Percentiles rank a stretch among this genome's conserved stretches.
phyloP scores from a whole-genome alignment of 1,140 invertebrate species.

The Pteromalus puparum region DNA sequence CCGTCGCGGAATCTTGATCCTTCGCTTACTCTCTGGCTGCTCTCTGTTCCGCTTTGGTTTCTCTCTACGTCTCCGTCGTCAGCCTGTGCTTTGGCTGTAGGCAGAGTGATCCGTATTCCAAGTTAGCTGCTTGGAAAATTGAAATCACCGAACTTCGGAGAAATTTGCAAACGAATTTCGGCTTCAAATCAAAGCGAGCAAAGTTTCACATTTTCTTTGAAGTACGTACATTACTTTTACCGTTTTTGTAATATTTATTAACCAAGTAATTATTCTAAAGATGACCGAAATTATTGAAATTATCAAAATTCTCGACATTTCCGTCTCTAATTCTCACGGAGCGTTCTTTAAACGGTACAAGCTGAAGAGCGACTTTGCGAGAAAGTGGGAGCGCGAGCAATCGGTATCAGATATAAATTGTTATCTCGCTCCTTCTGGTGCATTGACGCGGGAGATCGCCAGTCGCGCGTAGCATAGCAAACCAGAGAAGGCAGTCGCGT shows the following conservation, averaged over 20 bases:
- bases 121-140: conserved; percentile 1
- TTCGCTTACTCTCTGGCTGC: neutral
- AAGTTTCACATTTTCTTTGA: neutral
- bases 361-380: neutral
- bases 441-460: neutral
- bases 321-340: neutral
- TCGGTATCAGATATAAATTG: neutral
- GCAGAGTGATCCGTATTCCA: neutral
- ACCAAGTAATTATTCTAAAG: too few relatives aligned
- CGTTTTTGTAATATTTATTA: too few relatives aligned
- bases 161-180: neutral
- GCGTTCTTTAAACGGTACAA: neutral
- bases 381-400: neutral
- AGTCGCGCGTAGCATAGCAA: neutral
- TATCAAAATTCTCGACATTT: too few relatives aligned
- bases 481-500: conserved; percentile 48
- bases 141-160: conserved; percentile 9
- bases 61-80: neutral
- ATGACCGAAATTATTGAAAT: too few relatives aligned
- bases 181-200: neutral
- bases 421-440: conserved; percentile 1
- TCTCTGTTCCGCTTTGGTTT: neutral
- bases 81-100: neutral
- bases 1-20: conserved; percentile 31
- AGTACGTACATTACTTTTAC: too few relatives aligned